Evolutionary conservation across 2,797 vertebrate species (phyloP), one percentile per base, ranked within the genome.

Genomic region (Takifugu ocellatus): DNA sequence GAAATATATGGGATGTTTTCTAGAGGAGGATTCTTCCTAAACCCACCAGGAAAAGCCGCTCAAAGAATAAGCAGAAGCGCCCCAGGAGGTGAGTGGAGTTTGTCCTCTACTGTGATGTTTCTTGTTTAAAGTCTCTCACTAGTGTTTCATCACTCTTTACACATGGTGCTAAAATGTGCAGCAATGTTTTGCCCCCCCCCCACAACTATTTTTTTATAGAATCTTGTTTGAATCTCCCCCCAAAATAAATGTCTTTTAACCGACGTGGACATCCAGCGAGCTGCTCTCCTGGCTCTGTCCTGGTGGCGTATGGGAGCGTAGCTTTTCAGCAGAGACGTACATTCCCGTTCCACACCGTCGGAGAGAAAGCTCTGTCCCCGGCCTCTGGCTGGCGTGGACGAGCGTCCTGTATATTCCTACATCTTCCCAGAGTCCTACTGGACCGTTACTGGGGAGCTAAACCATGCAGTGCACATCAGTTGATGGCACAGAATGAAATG

Each of bases 21-120:
- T 80, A 99, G 97, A 97, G 96, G 84, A 94, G 96, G 88, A 99
- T 98, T 90, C 90, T 98, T 81, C 96, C 97, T 55, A 98, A 98
- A 76, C 97, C 97, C 79, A 99, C 96, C 75, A 93, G 97, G 83
- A 98, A 98, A 95, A 98, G 96, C 81, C 96, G 95, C 64, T 95
- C 91, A 45, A 98, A 98, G 92, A 98, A 98, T 79, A 98, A 97
- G 90, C 97, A 99, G 68, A 98, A 98, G 84, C 96, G 96, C 80
- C 96, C 97, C 25, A 94, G 95, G 61, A 99, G 96, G 97, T 96
- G 82, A 88, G 84, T 16, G 0, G 24, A n/a, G 45, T 24, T 21
- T 9, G 17, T 47, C 5, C 7, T 27, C 36, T 21, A 25, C 39
- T 9, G 1, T 6, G 44, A 17, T 9, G 16, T 3, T 17, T 17